These are phyloP conservation scores for Drosophila littoralis DNA, from an alignment of 1,140 invertebrate genomes.

Conservation along the genomic window DNA sequence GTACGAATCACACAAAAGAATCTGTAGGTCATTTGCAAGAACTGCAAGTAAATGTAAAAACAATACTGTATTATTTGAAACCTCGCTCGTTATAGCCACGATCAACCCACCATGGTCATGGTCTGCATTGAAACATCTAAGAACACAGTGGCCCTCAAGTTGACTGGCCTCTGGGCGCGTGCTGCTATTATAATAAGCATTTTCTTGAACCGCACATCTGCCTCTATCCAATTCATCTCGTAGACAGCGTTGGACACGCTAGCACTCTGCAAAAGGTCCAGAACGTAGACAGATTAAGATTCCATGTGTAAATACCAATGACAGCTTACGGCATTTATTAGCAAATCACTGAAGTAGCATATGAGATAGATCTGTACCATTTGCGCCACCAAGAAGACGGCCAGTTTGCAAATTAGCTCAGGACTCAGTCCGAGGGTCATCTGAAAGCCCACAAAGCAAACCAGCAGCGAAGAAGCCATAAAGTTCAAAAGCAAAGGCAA, in stretches of 20 bases:
- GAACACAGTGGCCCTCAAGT: slow-evolving; percentile 58
- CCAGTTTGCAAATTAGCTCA: slow-evolving; percentile 43
- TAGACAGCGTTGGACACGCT: slow-evolving; percentile 48
- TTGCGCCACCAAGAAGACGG: slow-evolving; percentile 40
- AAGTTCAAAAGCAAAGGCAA: slow-evolving; percentile 64
- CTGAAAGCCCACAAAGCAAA: slow-evolving; percentile 74
- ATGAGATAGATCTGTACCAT: slow-evolving; percentile 53
- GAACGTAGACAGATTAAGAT: not conserved
- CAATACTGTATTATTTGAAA: not conserved
- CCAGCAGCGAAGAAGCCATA: slow-evolving; percentile 52
- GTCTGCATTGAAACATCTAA: slow-evolving; percentile 59
- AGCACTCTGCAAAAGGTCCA: slow-evolving; percentile 40
- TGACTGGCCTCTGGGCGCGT: slow-evolving; percentile 54
- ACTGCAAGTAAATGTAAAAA: slow-evolving; percentile 18
- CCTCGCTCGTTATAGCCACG: not conserved
- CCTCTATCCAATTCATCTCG: slow-evolving; percentile 49
- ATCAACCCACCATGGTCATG: slow-evolving; percentile 47
- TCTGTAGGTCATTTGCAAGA: slow-evolving; percentile 46
- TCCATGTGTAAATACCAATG: too few species aligned
- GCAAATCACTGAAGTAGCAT: slow-evolving; percentile 56
- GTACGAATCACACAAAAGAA: slow-evolving; percentile 54
- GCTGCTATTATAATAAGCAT: slow-evolving; percentile 54
- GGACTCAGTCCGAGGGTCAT: slow-evolving; percentile 55
- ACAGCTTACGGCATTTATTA: slow-evolving; percentile 58
- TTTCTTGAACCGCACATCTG: slow-evolving; percentile 48